Evolutionary conservation across 2,888 invertebrate genomes (phyloP), one percentile per base, ranked within the genome.

Genomic region (Neoscelio sp.): DNA sequence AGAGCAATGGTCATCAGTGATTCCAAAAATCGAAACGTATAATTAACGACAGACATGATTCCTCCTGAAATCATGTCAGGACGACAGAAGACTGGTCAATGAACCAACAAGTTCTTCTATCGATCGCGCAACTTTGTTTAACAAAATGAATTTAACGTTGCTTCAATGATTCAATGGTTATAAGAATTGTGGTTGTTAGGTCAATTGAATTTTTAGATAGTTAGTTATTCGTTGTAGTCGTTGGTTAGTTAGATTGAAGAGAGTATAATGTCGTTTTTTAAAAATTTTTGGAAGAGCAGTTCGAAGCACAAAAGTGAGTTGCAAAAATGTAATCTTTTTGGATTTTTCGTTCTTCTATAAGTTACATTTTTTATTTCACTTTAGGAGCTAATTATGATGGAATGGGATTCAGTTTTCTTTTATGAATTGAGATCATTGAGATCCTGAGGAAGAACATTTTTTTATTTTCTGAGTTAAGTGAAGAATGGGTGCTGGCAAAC

Each of bases 221-320:
- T 15, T 2, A 20, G 20, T 23, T n/a, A 28, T 4, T 20, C 18
- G 6, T 33, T 10, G 35, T 4, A 8, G 15, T 12, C 1, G 28
- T 58, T 23, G n/a, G 15, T 8, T 7, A 12, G 26, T 20, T 28
- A 7, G 12, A n/a, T 28, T 28, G 2, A 10, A 13, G 2, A 30
- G 18, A 33, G 17, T 52, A 70, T 28, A 58, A 93, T 94, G 90
- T 93, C 93, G 46, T 92, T 94, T 80, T 90, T 94, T 83, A 91
- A 93, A 87, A 93, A 93, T 89, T 92, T 94, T 88, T 94, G 93
- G 94, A 94, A 92, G 85, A 93, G 91, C 83, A 93, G 93, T 89
- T 93, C 94, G 10, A 94, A 94, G 84, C 94, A 94, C 84, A 93
- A 93, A 92, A 94, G 94, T 94, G 87, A 94, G 94, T 93, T 70